Conservation (phyloP, 2,888 invertebrate species). For the Orthosia cruda region DNA sequence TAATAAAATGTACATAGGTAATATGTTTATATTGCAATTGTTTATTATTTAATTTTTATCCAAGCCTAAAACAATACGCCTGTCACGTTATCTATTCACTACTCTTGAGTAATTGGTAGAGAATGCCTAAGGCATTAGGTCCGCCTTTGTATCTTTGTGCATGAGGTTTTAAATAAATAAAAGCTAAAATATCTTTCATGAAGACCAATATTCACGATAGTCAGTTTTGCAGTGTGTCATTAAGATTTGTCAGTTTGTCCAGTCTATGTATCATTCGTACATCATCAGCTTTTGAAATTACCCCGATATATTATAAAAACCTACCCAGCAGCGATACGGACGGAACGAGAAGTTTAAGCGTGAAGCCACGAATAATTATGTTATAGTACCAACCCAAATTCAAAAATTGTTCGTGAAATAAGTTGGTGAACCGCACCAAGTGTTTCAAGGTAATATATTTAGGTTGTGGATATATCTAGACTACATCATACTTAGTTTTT, state of each 20-base stretch:
- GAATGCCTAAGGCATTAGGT: too few relatives aligned
- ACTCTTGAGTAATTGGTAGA: too few relatives aligned
- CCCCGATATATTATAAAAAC: slow-evolving; percentile 9
- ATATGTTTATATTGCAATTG: too few relatives aligned
- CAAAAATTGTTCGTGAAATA: slow-evolving; percentile 21
- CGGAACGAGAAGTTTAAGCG: slow-evolving; percentile 1
- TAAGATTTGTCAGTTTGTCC: too few relatives aligned
- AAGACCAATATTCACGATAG: not conserved
- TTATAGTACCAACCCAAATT: slow-evolving; percentile 4
- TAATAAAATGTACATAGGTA: too few relatives aligned
- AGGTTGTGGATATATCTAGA: not conserved
- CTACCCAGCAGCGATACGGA: not conserved
- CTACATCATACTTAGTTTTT: not conserved
- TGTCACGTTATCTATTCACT: too few relatives aligned
- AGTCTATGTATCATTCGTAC: not conserved
- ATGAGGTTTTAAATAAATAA: too few relatives aligned
- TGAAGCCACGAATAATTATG: not conserved
- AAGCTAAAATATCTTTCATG: not conserved
- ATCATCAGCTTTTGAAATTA: not conserved
- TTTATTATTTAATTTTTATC: too few relatives aligned
- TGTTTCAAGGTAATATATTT: not conserved
- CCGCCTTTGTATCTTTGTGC: too few relatives aligned
- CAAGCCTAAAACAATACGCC: too few relatives aligned
- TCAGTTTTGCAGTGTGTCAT: not conserved
- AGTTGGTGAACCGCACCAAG: not conserved